Base-by-base conservation (phyloP, 2,797 vertebrate species). In the Coranthus polyacanthus region DNA sequence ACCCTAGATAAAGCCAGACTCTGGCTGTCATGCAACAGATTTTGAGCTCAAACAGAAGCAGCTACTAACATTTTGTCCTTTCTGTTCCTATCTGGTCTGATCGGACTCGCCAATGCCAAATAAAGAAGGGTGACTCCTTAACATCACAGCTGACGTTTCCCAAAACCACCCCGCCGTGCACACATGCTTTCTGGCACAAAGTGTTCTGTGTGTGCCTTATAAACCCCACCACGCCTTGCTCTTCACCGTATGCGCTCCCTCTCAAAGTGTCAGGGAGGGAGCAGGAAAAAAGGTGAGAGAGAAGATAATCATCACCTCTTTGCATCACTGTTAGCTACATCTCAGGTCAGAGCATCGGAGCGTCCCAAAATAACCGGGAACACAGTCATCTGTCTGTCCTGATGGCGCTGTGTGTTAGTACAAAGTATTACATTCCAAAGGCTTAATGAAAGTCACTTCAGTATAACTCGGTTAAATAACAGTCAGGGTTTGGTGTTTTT, bases 171-270 rank as follows among this genome's bases (percentile, higher is more conserved):
- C 81, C 3, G 21, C 57, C 10, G 81, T 84, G 85, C 84, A 84
- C 90, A 90, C 89, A 90, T 87, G 88, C 88, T 89, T 86, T 88
- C 83, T 89, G 90, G 88, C 89, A 92, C 88, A 84, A 88, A 84
- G 72, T 84, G 80, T 83, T 76, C 87, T 78, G 78, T 83, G 85
- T 89, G 85, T 83, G 84, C 87, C 88, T 90, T 88, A 83, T 79
- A 66, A 82, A 84, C 56, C 81, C 72, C 21, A 59, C 83, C 88
- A 85, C 67, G 56, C 83, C 85, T 79, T 64, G 73, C 72, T 85
- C 79, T 66, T 82, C 82, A 75, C 85, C 89, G 86, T 88, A 88
- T 91, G 88, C 3, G 70, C 82, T 71, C 82, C 56, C 81, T 59
- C 79, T 69, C 70, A 46, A 20, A 65, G 82, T 79, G 76, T 87